Evolutionary conservation across 1,140 invertebrate species (phyloP).

Genomic region (Drosophila sp.): DNA sequence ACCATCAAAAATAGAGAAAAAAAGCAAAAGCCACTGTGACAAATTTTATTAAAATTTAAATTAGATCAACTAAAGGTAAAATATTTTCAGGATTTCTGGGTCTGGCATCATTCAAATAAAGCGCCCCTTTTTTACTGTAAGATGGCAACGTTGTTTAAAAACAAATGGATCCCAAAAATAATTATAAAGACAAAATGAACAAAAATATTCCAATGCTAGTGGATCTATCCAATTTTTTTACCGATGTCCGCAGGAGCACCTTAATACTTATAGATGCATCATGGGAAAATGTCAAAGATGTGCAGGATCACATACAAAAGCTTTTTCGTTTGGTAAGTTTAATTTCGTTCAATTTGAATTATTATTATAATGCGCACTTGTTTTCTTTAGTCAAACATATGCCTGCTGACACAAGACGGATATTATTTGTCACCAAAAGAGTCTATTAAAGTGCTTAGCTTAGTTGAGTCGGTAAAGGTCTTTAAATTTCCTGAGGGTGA

Average conservation of each 20-base stretch:
- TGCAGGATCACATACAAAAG: conserved; percentile 68
- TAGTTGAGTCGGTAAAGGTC: conserved; percentile 45
- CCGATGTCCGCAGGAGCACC: conserved; percentile 47
- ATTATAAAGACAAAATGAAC: conserved; percentile 44
- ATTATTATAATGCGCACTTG: background rate
- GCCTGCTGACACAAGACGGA: conserved; percentile 59
- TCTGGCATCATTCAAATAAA: too few relatives aligned
- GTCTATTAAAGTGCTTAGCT: conserved; percentile 52
- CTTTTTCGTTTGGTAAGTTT: conserved; percentile 52
- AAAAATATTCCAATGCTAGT: conserved; percentile 63
- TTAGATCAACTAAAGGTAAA: too few relatives aligned
- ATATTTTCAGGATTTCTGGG: too few relatives aligned
- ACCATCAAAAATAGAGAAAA: too few relatives aligned
- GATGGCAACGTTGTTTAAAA: too few relatives aligned
- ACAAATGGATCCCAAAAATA: background rate
- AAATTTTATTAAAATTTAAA: too few relatives aligned
- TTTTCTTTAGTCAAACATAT: conserved; percentile 43
- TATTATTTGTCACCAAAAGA: conserved; percentile 66
- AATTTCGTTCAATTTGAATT: background rate
- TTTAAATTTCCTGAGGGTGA: conserved; percentile 28
- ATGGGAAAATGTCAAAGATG: conserved; percentile 58
- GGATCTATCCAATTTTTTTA: conserved; percentile 64
- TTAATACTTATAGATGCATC: conserved; percentile 47
- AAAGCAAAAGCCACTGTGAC: too few relatives aligned
- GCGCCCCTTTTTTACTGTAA: too few relatives aligned